Conservation (phyloP, 2,113 vertebrate species). For the Regulus satrapa region DNA sequence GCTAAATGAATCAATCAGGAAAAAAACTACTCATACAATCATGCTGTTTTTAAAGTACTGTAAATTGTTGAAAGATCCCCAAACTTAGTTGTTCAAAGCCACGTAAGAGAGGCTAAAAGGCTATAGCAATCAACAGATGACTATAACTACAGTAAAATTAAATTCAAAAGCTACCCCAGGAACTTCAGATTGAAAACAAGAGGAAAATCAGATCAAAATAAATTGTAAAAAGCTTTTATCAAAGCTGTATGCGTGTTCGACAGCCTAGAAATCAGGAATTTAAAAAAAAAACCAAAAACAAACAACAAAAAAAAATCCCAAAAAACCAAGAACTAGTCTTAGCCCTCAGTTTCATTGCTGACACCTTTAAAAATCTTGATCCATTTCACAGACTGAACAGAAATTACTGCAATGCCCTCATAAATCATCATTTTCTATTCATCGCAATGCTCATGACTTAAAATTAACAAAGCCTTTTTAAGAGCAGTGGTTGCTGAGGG, state of each 20-base stretch:
- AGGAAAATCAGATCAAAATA: neutral
- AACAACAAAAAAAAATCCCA: too few relatives aligned
- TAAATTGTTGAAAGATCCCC: neutral
- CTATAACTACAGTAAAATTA: neutral
- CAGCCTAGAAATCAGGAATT: neutral
- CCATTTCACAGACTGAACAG: slow-evolving; percentile 6
- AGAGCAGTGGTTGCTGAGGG: slow-evolving; percentile 6
- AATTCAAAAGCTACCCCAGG: neutral
- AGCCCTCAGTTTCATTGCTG: neutral
- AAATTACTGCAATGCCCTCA: neutral
- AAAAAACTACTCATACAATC: neutral
- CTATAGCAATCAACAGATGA: neutral
- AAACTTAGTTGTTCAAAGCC: neutral
- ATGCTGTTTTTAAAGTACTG: neutral
- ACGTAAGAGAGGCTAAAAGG: neutral
- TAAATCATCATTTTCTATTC: slow-evolving; percentile 32
- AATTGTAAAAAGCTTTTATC: neutral
- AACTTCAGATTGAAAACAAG: neutral
- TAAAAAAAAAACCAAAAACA: too few relatives aligned
- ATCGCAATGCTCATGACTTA: neutral
- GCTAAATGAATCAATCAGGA: neutral
- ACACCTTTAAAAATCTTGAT: slow-evolving; percentile 33
- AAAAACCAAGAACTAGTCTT: neutral
- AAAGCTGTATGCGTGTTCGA: neutral
- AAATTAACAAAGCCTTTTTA: slow-evolving; percentile 60